Conservation (phyloP, 2,797 vertebrate species). For the Karalla daura region DNA sequence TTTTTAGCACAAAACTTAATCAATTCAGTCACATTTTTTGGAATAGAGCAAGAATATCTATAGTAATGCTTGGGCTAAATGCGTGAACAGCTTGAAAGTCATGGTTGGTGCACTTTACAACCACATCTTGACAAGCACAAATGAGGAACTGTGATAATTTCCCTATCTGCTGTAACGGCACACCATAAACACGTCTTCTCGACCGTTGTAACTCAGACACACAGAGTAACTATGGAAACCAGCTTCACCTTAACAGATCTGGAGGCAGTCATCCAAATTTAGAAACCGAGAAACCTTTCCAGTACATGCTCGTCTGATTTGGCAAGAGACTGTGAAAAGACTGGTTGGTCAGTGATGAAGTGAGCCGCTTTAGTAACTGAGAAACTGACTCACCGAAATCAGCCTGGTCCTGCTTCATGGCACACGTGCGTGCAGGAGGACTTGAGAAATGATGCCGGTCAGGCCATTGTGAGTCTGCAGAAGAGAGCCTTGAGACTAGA, state of each 20-base stretch:
- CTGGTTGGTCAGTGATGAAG: not conserved
- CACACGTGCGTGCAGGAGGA: slow-evolving; percentile 19
- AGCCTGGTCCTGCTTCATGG: slow-evolving; percentile 14
- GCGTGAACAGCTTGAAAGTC: not conserved
- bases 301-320: not conserved
- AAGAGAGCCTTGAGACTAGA: not conserved
- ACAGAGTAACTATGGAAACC: slow-evolving; percentile 28
- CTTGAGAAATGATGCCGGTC: slow-evolving; percentile 7
- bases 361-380: slow-evolving; percentile 20
- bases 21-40: no score
- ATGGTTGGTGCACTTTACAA: not conserved
- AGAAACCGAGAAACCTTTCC: slow-evolving; percentile 10
- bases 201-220: not conserved
- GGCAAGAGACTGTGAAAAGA: slow-evolving; percentile 24
- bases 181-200: not conserved
- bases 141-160: slow-evolving; percentile 26
- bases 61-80: not conserved
- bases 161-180: slow-evolving; percentile 2
- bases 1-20: no score
- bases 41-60: not conserved
- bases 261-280: slow-evolving; percentile 3
- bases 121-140: not conserved
- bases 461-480: not conserved
- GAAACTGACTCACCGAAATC: slow-evolving; percentile 20
- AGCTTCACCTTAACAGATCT: slow-evolving; percentile 22